These are phyloP conservation scores for Drosophila truncata DNA, from an alignment of 1,140 invertebrate species.

Conservation along the genomic window DNA sequence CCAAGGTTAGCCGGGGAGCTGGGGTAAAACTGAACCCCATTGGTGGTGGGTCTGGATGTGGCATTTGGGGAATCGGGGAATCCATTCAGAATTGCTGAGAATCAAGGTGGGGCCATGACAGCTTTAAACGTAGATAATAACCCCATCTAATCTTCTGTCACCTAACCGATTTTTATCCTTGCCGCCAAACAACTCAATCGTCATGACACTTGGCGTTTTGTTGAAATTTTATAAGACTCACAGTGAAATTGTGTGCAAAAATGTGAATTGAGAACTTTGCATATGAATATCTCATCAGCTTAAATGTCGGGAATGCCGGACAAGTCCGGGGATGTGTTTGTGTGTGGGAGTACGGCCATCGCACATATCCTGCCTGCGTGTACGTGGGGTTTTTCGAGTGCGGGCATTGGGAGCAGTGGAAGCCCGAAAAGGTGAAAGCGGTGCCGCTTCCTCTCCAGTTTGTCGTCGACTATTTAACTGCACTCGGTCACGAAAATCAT, in stretches of 20 bases:
- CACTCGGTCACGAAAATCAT: constrained; percentile 83
- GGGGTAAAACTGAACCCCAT: constrained; percentile 17
- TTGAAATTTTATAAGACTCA: constrained; percentile 19
- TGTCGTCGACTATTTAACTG: constrained; percentile 79
- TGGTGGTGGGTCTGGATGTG: constrained; percentile 14
- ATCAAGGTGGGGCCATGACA: constrained; percentile 1
- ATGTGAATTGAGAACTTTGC: constrained; percentile 9
- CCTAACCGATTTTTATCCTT: not conserved
- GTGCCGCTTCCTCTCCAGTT: constrained; percentile 58
- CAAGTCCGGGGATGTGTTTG: not conserved
- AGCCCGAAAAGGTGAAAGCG: constrained; percentile 57
- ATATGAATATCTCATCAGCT: constrained; percentile 59
- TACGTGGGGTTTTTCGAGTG: constrained; percentile 10
- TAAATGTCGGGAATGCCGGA: constrained; percentile 47
- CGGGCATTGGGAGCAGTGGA: constrained; percentile 33
- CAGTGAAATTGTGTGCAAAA: constrained; percentile 34
- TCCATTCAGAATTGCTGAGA: constrained; percentile 2
- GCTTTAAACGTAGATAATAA: constrained; percentile 6
- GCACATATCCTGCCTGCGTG: constrained; percentile 45
- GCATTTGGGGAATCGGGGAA: constrained; percentile 1
- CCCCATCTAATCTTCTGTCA: not conserved
- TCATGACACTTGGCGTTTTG: constrained; percentile 1
- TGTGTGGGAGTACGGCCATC: constrained; percentile 14
- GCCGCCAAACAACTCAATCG: constrained; percentile 5
- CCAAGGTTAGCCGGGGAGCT: constrained; percentile 52